These are phyloP conservation scores for Drosophila recens DNA, from an alignment of 2,888 invertebrate species.

Conservation along the genomic window DNA sequence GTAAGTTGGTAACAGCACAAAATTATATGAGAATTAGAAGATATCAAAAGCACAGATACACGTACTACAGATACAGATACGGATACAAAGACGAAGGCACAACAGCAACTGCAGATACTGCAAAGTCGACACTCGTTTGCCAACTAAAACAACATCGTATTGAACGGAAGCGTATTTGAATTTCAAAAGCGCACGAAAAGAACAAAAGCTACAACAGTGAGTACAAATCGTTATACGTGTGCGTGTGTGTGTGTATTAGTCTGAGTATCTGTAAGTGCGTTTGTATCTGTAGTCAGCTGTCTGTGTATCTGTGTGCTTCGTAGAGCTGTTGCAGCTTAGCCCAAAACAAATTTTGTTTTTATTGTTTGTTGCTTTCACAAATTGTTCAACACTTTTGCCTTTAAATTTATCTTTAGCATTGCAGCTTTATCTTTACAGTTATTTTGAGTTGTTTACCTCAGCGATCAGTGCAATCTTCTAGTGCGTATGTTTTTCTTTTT, in stretches of 20 bases:
- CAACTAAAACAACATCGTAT: constrained; percentile 67
- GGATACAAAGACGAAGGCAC: constrained; percentile 28
- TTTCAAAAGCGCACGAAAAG: constrained; percentile 76
- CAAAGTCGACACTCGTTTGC: constrained; percentile 83
- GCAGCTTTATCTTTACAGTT: constrained; percentile 30
- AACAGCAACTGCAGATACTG: constrained; percentile 70
- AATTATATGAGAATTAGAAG: constrained; percentile 14
- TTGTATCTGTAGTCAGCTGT: constrained; percentile 9
- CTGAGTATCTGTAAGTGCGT: constrained; percentile 27
- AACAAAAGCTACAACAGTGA: constrained; percentile 72
- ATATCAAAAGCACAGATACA: constrained; percentile 18
- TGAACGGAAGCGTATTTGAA: constrained; percentile 79
- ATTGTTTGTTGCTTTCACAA: constrained; percentile 26
- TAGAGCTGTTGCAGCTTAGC: constrained; percentile 54
- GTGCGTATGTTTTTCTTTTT: constrained; percentile 5
- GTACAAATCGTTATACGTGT: constrained; percentile 23
- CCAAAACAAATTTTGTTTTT: constrained; percentile 31
- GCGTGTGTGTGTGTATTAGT: constrained; percentile 33
- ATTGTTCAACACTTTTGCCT: constrained; percentile 23
- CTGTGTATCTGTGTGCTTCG: constrained; percentile 6
- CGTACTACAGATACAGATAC: constrained; percentile 18
- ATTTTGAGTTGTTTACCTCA: constrained; percentile 51
- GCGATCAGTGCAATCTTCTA: constrained; percentile 18
- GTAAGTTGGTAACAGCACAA: constrained; percentile 4
- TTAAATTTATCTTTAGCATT: not conserved